Conservation (phyloP, 2,797 vertebrate species). For the Squalus acanthias region DNA sequence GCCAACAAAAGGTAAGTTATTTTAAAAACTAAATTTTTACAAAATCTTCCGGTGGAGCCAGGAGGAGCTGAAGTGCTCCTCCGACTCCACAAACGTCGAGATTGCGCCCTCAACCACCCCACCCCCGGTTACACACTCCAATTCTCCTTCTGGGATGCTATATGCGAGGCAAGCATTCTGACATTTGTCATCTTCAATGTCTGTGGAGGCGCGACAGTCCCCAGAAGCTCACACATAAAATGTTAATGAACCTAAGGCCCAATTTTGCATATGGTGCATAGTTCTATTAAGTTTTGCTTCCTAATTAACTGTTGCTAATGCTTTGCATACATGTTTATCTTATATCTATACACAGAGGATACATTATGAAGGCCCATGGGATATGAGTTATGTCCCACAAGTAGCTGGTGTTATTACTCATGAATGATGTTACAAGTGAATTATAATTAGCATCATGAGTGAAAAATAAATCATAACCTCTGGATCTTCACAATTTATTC, state of each 20-base stretch:
- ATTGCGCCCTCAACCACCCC: neutral
- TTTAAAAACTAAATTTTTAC: neutral
- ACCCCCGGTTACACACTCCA: neutral
- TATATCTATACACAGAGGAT: neutral
- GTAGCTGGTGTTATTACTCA: neutral
- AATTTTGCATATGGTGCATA: neutral
- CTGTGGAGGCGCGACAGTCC: neutral
- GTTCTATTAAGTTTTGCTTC: neutral
- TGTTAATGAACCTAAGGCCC: neutral
- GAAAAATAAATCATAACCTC: slow-evolving; percentile 5
- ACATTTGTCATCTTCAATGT: neutral
- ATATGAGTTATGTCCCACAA: neutral
- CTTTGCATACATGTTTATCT: neutral
- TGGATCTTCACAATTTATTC: slow-evolving; percentile 4
- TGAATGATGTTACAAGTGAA: neutral
- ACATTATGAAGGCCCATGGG: neutral
- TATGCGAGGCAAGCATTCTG: neutral
- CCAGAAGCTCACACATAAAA: neutral
- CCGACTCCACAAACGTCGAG: neutral
- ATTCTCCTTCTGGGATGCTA: neutral
- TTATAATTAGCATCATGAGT: neutral
- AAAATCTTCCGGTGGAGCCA: neutral
- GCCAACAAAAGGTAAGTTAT: neutral
- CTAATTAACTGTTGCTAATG: neutral
- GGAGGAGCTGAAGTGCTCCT: neutral